Conservation (phyloP, 2,113 vertebrate species). For the Alligator sinensis region DNA sequence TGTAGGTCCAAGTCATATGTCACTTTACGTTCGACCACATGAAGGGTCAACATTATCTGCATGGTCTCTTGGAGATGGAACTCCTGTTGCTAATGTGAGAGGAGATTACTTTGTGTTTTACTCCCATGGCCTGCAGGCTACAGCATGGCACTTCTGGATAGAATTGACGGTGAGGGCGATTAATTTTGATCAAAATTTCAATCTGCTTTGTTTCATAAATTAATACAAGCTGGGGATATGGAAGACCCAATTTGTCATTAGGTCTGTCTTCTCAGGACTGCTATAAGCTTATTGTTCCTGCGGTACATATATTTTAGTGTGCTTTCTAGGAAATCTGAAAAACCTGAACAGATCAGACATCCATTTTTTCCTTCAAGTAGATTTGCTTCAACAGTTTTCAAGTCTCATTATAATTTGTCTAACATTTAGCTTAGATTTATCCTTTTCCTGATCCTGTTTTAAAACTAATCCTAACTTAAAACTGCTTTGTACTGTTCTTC, state of each 20-base stretch:
- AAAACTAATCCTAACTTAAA: not conserved
- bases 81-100: slow-evolving; percentile 81
- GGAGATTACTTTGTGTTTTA: slow-evolving; percentile 97
- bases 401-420: not conserved
- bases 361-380: not conserved
- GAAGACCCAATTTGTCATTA: not conserved
- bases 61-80: slow-evolving; percentile 92
- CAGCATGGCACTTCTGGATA: slow-evolving; percentile 92
- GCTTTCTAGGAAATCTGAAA: not conserved
- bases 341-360: not conserved
- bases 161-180: slow-evolving; percentile 85
- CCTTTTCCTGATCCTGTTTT: not conserved
- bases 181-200: not conserved
- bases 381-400: not conserved
- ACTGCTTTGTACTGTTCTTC: not conserved
- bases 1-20: slow-evolving; percentile 95
- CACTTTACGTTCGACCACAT: slow-evolving; percentile 87
- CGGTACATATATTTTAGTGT: not conserved
- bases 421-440: not conserved
- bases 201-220: not conserved
- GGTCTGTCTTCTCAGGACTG: not conserved
- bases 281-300: not conserved
- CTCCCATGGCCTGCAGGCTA: slow-evolving; percentile 88
- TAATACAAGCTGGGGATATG: not conserved
- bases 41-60: slow-evolving; percentile 81